A percentile compares a stretch with the other conserved stretches of the same genome.
phyloP scores from a whole-genome alignment of 2,797 vertebrate species.

The Clarias laeviceps region DNA sequence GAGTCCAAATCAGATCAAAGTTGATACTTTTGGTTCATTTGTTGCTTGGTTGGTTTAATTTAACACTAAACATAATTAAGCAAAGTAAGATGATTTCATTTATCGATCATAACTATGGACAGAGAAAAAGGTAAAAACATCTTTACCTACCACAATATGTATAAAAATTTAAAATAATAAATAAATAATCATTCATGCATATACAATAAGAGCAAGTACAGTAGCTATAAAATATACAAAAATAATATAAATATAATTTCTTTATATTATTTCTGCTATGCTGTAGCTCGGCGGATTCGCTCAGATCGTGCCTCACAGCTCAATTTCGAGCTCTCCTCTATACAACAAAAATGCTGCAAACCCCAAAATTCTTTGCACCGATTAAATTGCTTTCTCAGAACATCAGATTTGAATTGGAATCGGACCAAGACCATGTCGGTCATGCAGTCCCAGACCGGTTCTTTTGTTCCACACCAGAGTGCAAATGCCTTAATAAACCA shows the following conservation, averaged over 20 bases:
- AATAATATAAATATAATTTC: neutral
- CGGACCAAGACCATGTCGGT: neutral
- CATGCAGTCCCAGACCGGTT: neutral
- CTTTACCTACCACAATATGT: neutral
- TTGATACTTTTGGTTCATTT: neutral
- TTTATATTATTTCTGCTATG: neutral
- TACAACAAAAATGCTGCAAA: neutral
- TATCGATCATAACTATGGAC: neutral
- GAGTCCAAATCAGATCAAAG: neutral
- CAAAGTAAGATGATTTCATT: neutral
- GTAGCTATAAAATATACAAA: neutral
- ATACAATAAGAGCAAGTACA: neutral
- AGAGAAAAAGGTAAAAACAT: neutral
- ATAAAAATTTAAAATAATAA: neutral
- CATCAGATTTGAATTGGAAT: neutral
- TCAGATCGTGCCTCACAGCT: neutral
- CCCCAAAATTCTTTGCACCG: neutral
- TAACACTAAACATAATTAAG: neutral
- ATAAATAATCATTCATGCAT: neutral
- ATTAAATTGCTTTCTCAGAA: neutral
- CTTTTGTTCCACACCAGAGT: neutral
- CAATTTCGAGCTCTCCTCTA: neutral
- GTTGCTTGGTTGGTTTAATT: neutral
- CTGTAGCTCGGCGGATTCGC: neutral
- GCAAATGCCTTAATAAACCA: neutral